phyloP scores from a whole-genome alignment of 2,113 vertebrate genomes.

The Sorex fumeus region DNA sequence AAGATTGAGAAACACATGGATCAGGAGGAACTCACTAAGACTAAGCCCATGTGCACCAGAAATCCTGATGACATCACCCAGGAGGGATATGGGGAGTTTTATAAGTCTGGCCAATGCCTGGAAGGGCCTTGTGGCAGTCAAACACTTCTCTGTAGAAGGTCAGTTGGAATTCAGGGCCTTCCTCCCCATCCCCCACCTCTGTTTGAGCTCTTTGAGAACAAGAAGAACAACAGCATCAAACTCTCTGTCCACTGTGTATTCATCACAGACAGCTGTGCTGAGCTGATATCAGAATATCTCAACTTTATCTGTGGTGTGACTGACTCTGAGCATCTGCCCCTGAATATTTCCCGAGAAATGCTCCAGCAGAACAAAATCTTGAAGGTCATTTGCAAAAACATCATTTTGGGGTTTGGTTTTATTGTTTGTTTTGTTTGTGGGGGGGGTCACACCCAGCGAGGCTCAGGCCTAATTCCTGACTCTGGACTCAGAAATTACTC shows the following conservation, averaged over 20 bases:
- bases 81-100: conserved; percentile 86
- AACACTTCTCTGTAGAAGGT: conserved; percentile 97
- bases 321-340: conserved; percentile 95
- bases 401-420: conserved; percentile 83
- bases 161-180: conserved; percentile 96
- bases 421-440: no score
- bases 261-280: conserved; percentile 98
- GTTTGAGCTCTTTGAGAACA: conserved; percentile 98
- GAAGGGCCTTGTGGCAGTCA: conserved; percentile 97
- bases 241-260: conserved; percentile 96
- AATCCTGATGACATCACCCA: conserved; percentile 85
- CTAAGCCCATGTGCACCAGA: conserved; percentile 97
- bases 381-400: conserved; percentile 97
- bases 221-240: conserved; percentile 97
- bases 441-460: no score
- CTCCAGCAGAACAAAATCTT: conserved; percentile 98
- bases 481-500: no score
- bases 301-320: conserved; percentile 96
- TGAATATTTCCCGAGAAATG: conserved; percentile 98
- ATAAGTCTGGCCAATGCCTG: conserved; percentile 97
- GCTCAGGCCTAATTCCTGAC: no score
- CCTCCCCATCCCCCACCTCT: conserved; percentile 95
- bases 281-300: conserved; percentile 96
- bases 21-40: conserved; percentile 97
- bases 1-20: conserved; percentile 98